Base-by-base conservation (phyloP, 2,888 invertebrate genomes). In the Xestia xanthographa region DNA sequence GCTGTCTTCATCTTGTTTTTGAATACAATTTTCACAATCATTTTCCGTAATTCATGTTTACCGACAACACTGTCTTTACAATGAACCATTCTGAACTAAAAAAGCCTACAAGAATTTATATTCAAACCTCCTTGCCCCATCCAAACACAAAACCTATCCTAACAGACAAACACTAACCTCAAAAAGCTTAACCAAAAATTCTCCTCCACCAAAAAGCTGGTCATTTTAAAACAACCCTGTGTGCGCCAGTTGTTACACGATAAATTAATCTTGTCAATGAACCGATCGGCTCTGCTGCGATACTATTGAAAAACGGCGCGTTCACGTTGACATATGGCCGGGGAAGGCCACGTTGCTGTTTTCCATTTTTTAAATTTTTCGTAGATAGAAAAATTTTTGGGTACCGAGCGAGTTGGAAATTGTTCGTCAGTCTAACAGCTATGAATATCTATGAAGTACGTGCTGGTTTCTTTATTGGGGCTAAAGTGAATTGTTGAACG, bases 221-320 rank as follows among this genome's bases (percentile, higher is more conserved):
- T 75, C 70, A 82, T 87, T 87, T 86, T 87, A 83, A 85, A 86
- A 87, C 81, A 82, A 82, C 80, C 71, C 72, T 75, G 82, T 81
- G 74, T 78, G 76, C 79, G 78, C 80, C 95, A 94, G 92, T 94
- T 93, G 93, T 92, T 94, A 92, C 94, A 93, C 94, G 94, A 95
- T 94, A 94, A 93, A 95, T 95, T 94, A 94, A 91, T 89, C 90
- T 89, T 92, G 93, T 94, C 94, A 92, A 90, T 92, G 91, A 86
- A 89, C 90, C 92, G 91, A 93, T 93, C 92, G 91, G 86, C 89
- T 86, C 85, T 78, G 90, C 86, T 86, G 77, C 91, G 92, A 92
- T 90, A 91, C 90, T 83, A 88, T 89, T 93, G 93, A 94, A 92
- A 92, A 93, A 94, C 91, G 91, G 91, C 90, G 80, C 89, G 86